Conservation (phyloP, 2,888 invertebrate species). For the Pseudeuparius sepicola region DNA sequence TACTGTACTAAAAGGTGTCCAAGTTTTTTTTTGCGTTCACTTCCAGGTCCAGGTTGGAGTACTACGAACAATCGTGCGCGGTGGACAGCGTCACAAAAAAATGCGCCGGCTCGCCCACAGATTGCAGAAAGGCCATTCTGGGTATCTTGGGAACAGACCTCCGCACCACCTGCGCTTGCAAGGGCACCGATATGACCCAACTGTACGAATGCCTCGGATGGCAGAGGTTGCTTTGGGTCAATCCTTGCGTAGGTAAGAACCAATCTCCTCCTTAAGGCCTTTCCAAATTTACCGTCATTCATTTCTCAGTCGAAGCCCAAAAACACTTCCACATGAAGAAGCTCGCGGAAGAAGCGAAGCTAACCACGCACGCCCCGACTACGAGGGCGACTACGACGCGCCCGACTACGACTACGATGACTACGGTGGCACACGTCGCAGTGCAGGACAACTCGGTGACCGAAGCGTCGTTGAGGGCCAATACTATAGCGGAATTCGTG, state of each 20-base stretch:
- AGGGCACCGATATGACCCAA: conserved; percentile 75
- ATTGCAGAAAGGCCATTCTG: conserved; percentile 75
- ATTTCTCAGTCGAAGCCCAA: conserved; percentile 70
- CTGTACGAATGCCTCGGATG: conserved; percentile 83
- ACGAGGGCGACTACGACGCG: conserved; percentile 23
- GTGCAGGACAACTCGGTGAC: conserved; percentile 34
- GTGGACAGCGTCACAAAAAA: conserved; percentile 83
- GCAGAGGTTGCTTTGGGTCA: conserved; percentile 83
- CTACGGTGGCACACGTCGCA: conserved; percentile 29
- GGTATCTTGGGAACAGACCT: conserved; percentile 85
- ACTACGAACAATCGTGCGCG: conserved; percentile 85
- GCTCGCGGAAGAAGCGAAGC: conserved; percentile 42
- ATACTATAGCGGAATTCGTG: conserved; percentile 42
- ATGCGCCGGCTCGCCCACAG: conserved; percentile 77
- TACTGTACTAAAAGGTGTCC: too few species aligned
- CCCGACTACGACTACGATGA: conserved; percentile 22
- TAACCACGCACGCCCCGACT: conserved; percentile 40
- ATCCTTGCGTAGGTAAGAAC: conserved; percentile 81
- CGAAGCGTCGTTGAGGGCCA: conserved; percentile 34
- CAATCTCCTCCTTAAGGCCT: neutral
- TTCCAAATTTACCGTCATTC: neutral
- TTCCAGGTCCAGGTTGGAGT: conserved; percentile 65
- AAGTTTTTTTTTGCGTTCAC: too few species aligned
- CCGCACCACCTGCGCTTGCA: conserved; percentile 78
- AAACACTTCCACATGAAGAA: conserved; percentile 71